Evolutionary conservation across 2,797 vertebrate genomes (phyloP).

Genomic region (Perodicticus potto): DNA sequence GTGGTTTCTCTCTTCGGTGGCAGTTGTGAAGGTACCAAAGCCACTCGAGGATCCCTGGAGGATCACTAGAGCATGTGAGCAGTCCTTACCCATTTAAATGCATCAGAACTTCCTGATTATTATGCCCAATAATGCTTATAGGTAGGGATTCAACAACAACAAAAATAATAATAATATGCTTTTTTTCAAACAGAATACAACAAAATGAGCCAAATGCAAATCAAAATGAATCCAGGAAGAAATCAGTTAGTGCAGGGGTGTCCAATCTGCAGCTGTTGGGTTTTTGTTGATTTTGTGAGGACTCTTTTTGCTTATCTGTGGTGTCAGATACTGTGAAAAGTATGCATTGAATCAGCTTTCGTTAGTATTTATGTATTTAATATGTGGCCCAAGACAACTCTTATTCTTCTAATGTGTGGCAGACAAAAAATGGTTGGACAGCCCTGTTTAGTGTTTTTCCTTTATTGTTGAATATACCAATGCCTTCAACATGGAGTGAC

Average conservation of each 20-base stretch:
- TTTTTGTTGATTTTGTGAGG: too few species aligned
- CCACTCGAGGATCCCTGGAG: background rate
- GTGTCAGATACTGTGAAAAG: too few species aligned
- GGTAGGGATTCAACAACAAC: background rate
- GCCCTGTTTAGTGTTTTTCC: background rate
- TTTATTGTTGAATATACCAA: background rate
- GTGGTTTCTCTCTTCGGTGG: background rate
- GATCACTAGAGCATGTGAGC: background rate
- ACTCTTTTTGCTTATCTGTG: too few species aligned
- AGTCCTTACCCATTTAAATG: background rate
- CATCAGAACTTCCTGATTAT: background rate
- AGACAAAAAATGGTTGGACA: too few species aligned
- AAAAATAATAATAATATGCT: too few species aligned
- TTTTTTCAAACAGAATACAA: constrained; percentile 23
- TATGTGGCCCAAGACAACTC: too few species aligned
- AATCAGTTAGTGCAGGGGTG: background rate
- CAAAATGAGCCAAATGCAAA: constrained; percentile 21
- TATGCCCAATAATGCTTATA: background rate
- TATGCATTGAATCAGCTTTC: too few species aligned
- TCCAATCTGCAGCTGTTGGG: too few species aligned
- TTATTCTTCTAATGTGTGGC: too few species aligned
- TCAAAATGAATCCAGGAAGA: background rate
- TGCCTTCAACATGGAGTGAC: background rate
- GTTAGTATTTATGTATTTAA: too few species aligned
- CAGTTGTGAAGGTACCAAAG: background rate